Conservation (phyloP, 2,888 invertebrate genomes). For the Dynastes tityus region DNA sequence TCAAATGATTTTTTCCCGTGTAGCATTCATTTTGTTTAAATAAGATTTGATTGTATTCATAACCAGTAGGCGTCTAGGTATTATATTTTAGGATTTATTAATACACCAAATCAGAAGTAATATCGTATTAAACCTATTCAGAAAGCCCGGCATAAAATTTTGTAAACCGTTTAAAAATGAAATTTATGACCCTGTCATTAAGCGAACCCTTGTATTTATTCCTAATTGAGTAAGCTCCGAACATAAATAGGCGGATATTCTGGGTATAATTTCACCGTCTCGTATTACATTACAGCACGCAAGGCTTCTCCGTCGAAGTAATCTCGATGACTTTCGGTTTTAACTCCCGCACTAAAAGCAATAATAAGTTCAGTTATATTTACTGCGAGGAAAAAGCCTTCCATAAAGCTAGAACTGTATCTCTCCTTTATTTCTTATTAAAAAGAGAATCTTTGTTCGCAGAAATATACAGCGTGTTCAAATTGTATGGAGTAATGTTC, state of each 20-base stretch:
- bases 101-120: background rate
- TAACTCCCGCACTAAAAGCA: background rate
- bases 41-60: background rate
- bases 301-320: constrained; percentile 27
- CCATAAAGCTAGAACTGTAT: too few species aligned
- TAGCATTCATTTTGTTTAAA: too few species aligned
- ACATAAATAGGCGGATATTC: constrained; percentile 17
- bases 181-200: background rate
- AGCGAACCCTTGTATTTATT: constrained; percentile 12
- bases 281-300: constrained; percentile 32
- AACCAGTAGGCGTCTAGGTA: background rate
- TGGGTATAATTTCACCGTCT: constrained; percentile 25
- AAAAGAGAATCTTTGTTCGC: too few species aligned
- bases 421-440: too few species aligned
- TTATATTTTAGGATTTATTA: background rate
- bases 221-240: constrained; percentile 6
- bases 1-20: too few species aligned
- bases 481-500: too few species aligned
- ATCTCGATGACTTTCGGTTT: constrained; percentile 27
- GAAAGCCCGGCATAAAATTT: background rate
- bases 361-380: too few species aligned
- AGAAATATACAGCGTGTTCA: too few species aligned
- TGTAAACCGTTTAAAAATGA: background rate
- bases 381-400: too few species aligned
- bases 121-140: background rate